These are phyloP conservation scores for Malurus alboscapulatus DNA, from an alignment of 2,113 vertebrate species.

Conservation along the genomic window DNA sequence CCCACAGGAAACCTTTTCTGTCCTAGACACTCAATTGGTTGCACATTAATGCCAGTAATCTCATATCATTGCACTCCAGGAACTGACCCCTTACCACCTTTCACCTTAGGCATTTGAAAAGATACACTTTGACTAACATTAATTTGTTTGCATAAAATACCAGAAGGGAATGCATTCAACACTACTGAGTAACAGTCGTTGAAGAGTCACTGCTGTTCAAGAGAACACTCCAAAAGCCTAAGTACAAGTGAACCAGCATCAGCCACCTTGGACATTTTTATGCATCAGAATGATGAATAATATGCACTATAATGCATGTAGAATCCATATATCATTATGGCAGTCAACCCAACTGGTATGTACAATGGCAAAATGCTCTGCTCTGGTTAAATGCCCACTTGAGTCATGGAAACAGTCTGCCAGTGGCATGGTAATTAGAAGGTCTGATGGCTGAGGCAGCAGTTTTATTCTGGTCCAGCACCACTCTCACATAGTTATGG, in stretches of 20 bases:
- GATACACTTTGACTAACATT: not conserved
- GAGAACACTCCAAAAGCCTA: not conserved
- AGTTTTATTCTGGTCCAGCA: not conserved
- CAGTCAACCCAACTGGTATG: not conserved
- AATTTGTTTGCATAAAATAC: not conserved
- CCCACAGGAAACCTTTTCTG: not conserved
- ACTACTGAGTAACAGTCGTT: not conserved
- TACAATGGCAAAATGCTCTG: not conserved
- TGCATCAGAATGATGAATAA: not conserved
- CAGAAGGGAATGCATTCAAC: not conserved
- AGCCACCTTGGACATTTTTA: not conserved
- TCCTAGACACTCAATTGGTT: not conserved
- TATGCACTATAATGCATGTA: not conserved
- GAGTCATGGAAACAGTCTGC: not conserved
- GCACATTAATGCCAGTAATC: not conserved
- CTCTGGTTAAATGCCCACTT: not conserved
- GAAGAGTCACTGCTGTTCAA: not conserved
- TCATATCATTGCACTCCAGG: not conserved
- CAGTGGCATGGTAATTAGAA: not conserved
- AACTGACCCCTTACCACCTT: not conserved
- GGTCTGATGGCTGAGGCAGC: not conserved
- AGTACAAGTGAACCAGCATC: fast-evolving
- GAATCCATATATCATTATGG: not conserved
- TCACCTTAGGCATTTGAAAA: not conserved
- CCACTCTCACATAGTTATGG: not conserved